A percentile compares a stretch with the other conserved stretches of the same genome.
Conservation (phyloP, 2,797 vertebrate species). For the Pipistrellus nathusii region DNA sequence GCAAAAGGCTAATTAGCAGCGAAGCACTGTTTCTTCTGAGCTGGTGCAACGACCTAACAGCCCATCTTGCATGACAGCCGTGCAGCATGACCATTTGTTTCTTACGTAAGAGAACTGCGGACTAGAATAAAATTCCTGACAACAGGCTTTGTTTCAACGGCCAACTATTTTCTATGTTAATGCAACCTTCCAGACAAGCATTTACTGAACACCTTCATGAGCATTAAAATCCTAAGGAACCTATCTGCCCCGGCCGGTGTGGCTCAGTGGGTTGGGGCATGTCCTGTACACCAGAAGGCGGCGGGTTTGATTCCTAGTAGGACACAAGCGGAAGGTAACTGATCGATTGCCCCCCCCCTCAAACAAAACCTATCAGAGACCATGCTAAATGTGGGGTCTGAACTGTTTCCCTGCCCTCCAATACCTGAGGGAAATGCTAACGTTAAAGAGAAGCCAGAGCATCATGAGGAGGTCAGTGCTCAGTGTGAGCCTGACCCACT, state of each 20-base stretch:
- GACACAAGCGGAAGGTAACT: neutral
- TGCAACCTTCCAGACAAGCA: neutral
- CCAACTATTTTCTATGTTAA: neutral
- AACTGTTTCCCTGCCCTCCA: neutral
- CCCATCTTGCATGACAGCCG: neutral
- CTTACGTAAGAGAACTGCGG: neutral
- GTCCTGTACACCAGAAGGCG: neutral
- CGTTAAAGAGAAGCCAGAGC: neutral
- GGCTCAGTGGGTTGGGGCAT: neutral
- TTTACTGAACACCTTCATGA: neutral
- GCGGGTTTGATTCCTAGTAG: neutral
- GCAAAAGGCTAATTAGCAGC: slow-evolving; percentile 45
- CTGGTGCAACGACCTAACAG: neutral
- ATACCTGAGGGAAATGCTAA: neutral
- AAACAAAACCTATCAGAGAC: neutral
- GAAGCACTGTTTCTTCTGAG: neutral
- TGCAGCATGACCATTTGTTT: neutral
- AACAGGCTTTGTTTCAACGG: neutral
- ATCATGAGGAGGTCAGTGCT: neutral
- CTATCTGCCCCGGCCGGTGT: neutral
- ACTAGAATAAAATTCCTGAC: neutral
- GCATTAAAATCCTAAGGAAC: neutral
- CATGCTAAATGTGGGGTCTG: neutral
- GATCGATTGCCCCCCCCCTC: neutral
- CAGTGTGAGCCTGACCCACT: too few species aligned